Conservation (phyloP, 2,888 invertebrate genomes). For the Epinotia nisella region DNA sequence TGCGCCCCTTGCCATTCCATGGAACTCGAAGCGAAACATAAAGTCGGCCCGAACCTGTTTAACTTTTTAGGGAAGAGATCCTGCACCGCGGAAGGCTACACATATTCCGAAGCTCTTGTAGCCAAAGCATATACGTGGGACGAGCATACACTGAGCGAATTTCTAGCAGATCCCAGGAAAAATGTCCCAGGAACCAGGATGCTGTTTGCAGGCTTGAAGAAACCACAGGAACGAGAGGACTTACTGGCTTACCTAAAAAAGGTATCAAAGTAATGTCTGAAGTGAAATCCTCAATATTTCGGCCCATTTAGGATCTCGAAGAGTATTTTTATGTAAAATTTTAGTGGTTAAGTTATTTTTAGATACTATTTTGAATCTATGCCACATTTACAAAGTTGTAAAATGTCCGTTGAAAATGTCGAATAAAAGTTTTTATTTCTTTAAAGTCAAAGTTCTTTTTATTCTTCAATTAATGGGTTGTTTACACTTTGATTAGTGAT, state of each 20-base stretch:
- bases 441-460: background rate
- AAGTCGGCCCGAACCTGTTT: constrained; percentile 15
- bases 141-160: background rate
- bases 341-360: background rate
- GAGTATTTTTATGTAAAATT: background rate
- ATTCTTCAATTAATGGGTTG: too few species aligned
- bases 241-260: constrained; percentile 4
- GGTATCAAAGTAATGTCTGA: background rate
- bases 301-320: background rate
- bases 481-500: too few species aligned
- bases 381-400: background rate
- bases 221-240: constrained; percentile 13
- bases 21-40: background rate
- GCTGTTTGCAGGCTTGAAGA: constrained; percentile 19
- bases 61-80: background rate
- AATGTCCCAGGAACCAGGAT: constrained; percentile 1
- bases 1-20: constrained; percentile 14
- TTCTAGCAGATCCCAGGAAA: constrained; percentile 1
- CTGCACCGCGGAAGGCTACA: background rate
- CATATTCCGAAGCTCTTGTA: background rate
- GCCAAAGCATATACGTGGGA: background rate
- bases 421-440: background rate
- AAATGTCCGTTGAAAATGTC: background rate
- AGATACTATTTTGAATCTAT: background rate
- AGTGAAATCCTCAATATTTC: background rate